Evolutionary conservation across 2,888 invertebrate genomes (phyloP).

Genomic region (Chrysodeixis includens): DNA sequence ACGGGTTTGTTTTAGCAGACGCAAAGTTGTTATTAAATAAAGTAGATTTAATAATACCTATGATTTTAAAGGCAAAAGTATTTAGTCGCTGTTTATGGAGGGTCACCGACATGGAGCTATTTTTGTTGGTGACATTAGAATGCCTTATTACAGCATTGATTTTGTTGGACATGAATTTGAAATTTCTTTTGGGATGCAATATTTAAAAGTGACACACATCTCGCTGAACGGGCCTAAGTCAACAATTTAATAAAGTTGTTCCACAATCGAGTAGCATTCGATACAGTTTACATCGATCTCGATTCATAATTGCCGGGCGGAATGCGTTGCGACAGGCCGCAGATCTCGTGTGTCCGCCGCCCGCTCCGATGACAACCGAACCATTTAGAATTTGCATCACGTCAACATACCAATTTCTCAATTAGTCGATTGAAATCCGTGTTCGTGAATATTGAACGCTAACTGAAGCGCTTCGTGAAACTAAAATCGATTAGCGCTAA

Average conservation of each 20-base stretch:
- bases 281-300: conserved; percentile 41
- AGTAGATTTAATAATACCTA: conserved; percentile 55
- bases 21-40: conserved; percentile 59
- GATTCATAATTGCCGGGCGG: conserved; percentile 26
- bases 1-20: conserved; percentile 63
- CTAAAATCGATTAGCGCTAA: conserved; percentile 16
- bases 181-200: too few relatives aligned
- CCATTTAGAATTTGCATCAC: conserved; percentile 51
- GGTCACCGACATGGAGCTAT: conserved; percentile 27
- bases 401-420: conserved; percentile 51
- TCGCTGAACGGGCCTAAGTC: conserved; percentile 3
- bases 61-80: conserved; percentile 43
- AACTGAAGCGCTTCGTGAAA: conserved; percentile 15
- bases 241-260: conserved; percentile 28
- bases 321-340: conserved; percentile 33
- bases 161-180: neutral
- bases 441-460: conserved; percentile 15
- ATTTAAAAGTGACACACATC: too few relatives aligned
- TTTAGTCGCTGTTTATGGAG: conserved; percentile 18
- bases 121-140: conserved; percentile 20
- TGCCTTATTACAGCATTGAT: neutral
- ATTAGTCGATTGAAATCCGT: conserved; percentile 47
- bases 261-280: conserved; percentile 18
- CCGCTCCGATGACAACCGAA: conserved; percentile 44
- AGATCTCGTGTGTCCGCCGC: conserved; percentile 35